Percentiles rank a stretch among this genome's conserved stretches.
Evolutionary conservation across 2,888 invertebrate species (phyloP).

Genomic region (Cerastoderma edule): DNA sequence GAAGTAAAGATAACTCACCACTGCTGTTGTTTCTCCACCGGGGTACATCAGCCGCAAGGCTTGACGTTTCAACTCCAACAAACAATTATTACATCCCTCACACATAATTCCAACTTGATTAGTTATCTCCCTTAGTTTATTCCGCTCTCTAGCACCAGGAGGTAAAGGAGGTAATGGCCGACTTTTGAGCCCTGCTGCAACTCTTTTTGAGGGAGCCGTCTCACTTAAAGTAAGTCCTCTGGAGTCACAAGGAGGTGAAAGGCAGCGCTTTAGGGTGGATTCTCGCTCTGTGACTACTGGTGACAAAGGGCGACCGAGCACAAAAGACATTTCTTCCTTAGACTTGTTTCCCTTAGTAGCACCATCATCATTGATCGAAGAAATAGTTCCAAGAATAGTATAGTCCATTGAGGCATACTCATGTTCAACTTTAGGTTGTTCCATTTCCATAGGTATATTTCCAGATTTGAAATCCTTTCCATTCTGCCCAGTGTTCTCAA

Average conservation of each 20-base stretch:
- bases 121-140: constrained; percentile 42
- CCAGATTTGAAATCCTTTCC: constrained; percentile 16
- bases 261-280: constrained; percentile 44
- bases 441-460: constrained; percentile 22
- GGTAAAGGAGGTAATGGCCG: constrained; percentile 38
- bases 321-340: constrained; percentile 73
- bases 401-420: constrained; percentile 66
- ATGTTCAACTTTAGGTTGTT: constrained; percentile 20
- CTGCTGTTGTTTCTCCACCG: constrained; percentile 53
- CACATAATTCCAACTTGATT: constrained; percentile 72
- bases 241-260: constrained; percentile 53
- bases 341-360: constrained; percentile 37
- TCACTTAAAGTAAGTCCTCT: constrained; percentile 47
- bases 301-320: constrained; percentile 72
- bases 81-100: constrained; percentile 77
- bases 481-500: constrained; percentile 22
- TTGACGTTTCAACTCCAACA: constrained; percentile 77
- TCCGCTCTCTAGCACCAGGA: constrained; percentile 44
- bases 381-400: constrained; percentile 76
- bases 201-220: constrained; percentile 39
- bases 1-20: constrained; percentile 15
- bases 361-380: constrained; percentile 65
- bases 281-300: constrained; percentile 37
- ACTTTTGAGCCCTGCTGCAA: constrained; percentile 39
- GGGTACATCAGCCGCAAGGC: constrained; percentile 74